These are phyloP conservation scores for Limnephilus rhombicus DNA, from an alignment of 2,888 invertebrate species.

Conservation along the genomic window DNA sequence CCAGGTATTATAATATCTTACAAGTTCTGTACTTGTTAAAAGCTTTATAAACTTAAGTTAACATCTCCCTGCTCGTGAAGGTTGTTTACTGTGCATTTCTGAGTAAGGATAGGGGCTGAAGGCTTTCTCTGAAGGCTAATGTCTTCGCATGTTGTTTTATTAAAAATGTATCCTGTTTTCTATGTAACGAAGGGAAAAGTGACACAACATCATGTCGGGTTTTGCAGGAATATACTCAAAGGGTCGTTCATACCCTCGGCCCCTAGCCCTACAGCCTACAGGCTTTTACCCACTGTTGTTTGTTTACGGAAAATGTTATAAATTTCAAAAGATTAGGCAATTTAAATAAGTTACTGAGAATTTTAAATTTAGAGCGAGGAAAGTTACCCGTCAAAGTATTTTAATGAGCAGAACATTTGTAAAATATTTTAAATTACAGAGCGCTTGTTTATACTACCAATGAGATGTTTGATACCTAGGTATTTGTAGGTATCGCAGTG, in stretches of 20 bases:
- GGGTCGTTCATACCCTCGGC: neutral
- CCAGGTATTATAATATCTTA: neutral
- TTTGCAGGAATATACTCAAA: neutral
- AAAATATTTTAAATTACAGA: neutral
- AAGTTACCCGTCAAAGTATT: neutral
- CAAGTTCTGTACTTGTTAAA: constrained; percentile 15
- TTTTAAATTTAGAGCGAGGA: neutral
- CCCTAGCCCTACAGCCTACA: neutral
- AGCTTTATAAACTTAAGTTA: constrained; percentile 31
- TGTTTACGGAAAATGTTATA: neutral
- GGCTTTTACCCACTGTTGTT: neutral
- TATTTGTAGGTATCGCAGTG: neutral
- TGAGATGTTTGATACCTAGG: neutral
- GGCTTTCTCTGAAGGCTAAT: constrained; percentile 11
- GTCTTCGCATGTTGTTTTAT: constrained; percentile 14
- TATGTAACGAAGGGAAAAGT: neutral
- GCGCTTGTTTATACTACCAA: neutral
- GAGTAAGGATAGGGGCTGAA: neutral
- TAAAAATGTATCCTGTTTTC: constrained; percentile 7
- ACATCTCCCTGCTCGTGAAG: neutral
- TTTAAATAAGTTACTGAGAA: neutral
- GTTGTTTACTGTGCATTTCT: constrained; percentile 29
- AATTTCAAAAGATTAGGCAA: neutral
- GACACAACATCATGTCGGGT: neutral
- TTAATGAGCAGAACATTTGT: neutral